Percentiles rank a stretch among this genome's conserved stretches.
These are phyloP conservation scores for Heliconius ethilla DNA, from an alignment of 2,888 invertebrate genomes.

Conservation along the genomic window DNA sequence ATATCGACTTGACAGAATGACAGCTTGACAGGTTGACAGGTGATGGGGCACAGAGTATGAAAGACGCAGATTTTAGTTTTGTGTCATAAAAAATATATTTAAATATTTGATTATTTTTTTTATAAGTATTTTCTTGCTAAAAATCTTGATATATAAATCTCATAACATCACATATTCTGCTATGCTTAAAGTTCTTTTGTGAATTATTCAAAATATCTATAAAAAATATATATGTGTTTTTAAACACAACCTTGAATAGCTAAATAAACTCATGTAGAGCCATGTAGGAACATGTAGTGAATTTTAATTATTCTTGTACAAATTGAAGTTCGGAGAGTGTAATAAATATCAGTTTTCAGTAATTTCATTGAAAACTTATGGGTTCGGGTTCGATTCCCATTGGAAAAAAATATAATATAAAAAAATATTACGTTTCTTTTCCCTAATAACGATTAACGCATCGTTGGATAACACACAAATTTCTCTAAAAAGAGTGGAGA, in stretches of 20 bases:
- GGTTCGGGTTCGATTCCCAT: background rate
- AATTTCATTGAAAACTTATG: background rate
- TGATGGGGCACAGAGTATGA: constrained; percentile 43
- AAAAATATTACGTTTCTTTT: background rate
- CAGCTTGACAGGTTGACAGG: constrained; percentile 68
- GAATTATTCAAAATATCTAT: background rate
- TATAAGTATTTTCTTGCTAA: background rate
- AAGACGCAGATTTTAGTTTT: background rate
- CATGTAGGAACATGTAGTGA: background rate
- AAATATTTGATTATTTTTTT: background rate
- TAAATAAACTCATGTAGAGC: background rate
- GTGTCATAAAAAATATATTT: background rate
- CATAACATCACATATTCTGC: background rate
- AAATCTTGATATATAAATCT: background rate
- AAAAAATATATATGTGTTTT: background rate
- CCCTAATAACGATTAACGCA: background rate
- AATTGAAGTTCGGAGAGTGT: background rate
- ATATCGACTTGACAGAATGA: constrained; percentile 67
- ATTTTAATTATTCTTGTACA: background rate
- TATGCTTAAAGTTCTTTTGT: too few species aligned
- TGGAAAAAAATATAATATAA: background rate
- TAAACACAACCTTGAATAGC: background rate
- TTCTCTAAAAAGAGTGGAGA: background rate
- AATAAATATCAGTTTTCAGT: background rate
- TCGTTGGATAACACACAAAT: too few species aligned